Evolutionary conservation across 53 echinoderm and acorn worm genomes (phyloP), one percentile per base, ranked within the genome.

Genomic region (Antedon mediterranea): DNA sequence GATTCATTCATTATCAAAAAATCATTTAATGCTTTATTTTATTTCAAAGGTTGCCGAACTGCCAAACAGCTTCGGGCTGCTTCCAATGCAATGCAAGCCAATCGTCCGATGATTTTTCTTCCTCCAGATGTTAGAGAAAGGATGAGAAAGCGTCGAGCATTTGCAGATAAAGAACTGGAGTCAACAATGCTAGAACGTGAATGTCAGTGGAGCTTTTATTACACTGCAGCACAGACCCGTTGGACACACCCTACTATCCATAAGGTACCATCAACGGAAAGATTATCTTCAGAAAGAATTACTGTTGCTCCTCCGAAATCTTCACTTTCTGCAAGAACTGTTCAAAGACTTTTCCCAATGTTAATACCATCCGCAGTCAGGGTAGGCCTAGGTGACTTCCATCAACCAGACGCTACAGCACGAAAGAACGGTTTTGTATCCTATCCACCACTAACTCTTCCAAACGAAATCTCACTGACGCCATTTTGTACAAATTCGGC

Each of bases 81-180:
- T 20, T 32, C 71, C 75, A 78, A 43, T 34, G 88, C 73, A 82
- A 83, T 26, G 28, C 73, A 27, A n/a, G 23, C 91, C 6, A 78
- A 79, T 18, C 97, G 91, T 0, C 91, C 92, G 0, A 88, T 89
- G 31, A 87, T 97, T 32, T 92, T 89, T 76, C 82, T 97, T 15
- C 97, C 97, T 0, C 91, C 97, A 29, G 84, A 87, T 0, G 89
- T 97, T 34, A 92, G 92, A 28, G 97, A 97, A 43, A 84, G 97
- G 32, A 89, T 97, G 92, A 86, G 97, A 2, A 97, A 97, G 74
- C 89, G 97, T 70, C 84, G 97, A 9, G 91, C 91, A 14, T 97
- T 97, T 76, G 97, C 97, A 20, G 97, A 97, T 71, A 92, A 97
- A 33, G 92, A 97, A 43, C 74, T 97, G 18, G 97, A 97, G 37